These are phyloP conservation scores for Gymnoscelis rufifasciata DNA, from an alignment of 2,888 invertebrate species.

Conservation along the genomic window DNA sequence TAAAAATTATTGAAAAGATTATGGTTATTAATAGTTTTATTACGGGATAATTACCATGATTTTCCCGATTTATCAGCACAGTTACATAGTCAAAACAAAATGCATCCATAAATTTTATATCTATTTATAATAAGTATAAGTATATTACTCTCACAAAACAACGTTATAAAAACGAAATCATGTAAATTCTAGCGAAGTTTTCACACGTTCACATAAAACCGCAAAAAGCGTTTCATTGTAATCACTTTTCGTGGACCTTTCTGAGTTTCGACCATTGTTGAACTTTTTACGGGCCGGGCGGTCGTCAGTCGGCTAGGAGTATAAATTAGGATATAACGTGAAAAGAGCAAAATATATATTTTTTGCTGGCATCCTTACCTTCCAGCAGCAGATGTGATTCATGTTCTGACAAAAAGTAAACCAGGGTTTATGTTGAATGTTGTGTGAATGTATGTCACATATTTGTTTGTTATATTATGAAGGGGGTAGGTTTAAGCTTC, in stretches of 20 bases:
- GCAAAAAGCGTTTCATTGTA: constrained; percentile 51
- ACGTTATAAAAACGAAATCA: background rate
- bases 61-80: too few species aligned
- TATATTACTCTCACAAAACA: background rate
- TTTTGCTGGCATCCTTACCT: background rate
- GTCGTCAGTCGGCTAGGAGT: constrained; percentile 32
- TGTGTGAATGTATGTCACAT: too few species aligned
- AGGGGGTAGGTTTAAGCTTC: too few species aligned
- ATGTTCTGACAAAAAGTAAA: background rate
- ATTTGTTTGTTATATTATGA: too few species aligned
- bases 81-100: too few species aligned
- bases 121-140: too few species aligned
- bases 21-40: too few species aligned
- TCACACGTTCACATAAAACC: constrained; percentile 28
- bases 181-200: constrained; percentile 23
- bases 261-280: constrained; percentile 36
- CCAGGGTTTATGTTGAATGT: background rate
- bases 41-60: too few species aligned
- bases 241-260: constrained; percentile 36
- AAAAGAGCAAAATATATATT: constrained; percentile 1
- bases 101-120: too few species aligned
- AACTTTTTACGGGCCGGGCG: constrained; percentile 42
- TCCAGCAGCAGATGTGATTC: background rate
- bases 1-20: too few species aligned
- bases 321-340: constrained; percentile 13